Evolutionary conservation across 2,888 invertebrate species (phyloP), one percentile per base, ranked within the genome.

Genomic region (Cancer borealis): DNA sequence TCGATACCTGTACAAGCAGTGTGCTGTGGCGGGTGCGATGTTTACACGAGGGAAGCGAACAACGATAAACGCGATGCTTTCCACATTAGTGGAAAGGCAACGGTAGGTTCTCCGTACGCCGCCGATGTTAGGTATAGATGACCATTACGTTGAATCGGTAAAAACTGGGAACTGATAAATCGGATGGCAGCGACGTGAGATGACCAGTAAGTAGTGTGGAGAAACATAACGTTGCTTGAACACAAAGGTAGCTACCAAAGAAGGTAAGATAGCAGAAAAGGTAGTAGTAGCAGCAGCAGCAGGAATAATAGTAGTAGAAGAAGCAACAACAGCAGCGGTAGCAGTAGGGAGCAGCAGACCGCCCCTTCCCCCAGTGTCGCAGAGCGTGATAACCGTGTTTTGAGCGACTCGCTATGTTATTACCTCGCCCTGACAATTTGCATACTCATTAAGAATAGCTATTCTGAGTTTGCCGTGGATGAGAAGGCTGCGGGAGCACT

Each of bases 331-430:
- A 26, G 73, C 26, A 79, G 73, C 60, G 47, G 46, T 8, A 47
- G 39, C 14, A 47, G 89, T 26, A 26, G 89, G 47, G 47, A 49
- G 30, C 73, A 73, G 66, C 91, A 66, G 60, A 66, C 39, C 66
- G 39, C 66, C 60, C 30, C 30, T 46, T 66, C 66, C 66, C 66
- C 66, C 39, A 54, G 66, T 66, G 91, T 91, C 21, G 91, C 66
- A 39, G 66, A 66, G 91, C 66, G 91, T 66, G 60, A 91, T 91
- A 91, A 91, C 91, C 45, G 91, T 91, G 91, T 91, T 91, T 91
- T 91, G 91, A 91, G 91, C 91, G 66, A 66, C 91, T 91, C 91
- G 39, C 91, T 60, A 60, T 60, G 91, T 91, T 91, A 91, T 91
- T 91, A 91, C 91, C 39, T 91, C 66, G 91, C 66, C 91, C 14